Percentiles rank a stretch among this genome's conserved stretches.
These are phyloP conservation scores for Drosophila serrata DNA, from an alignment of 1,140 invertebrate genomes.

Conservation along the genomic window DNA sequence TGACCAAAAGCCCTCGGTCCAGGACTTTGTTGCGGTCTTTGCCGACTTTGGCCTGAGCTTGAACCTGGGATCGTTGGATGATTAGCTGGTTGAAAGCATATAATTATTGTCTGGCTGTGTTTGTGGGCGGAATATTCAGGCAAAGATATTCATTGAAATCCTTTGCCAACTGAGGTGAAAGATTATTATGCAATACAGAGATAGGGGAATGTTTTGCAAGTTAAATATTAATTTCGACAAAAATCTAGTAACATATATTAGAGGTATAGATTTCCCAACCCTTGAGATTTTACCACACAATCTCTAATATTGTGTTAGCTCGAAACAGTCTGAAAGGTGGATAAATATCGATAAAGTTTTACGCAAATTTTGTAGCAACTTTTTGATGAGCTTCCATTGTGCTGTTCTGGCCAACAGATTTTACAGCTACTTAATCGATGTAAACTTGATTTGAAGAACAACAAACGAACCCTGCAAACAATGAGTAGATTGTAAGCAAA, in stretches of 20 bases:
- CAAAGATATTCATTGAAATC: constrained; percentile 19
- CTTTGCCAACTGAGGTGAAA: constrained; percentile 7
- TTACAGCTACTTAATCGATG: constrained; percentile 74
- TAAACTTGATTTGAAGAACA: constrained; percentile 74
- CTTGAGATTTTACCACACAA: background rate
- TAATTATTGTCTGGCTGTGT: constrained; percentile 36
- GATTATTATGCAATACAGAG: constrained; percentile 1
- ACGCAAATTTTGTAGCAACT: constrained; percentile 6
- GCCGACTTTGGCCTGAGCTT: constrained; percentile 22
- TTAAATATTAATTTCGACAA: background rate
- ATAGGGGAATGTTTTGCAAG: background rate
- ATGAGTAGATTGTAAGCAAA: constrained; percentile 78
- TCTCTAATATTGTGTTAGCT: background rate
- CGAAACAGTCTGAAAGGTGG: background rate
- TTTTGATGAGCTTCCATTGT: constrained; percentile 11
- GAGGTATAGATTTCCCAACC: background rate
- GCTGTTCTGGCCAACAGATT: constrained; percentile 64
- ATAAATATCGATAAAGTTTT: background rate
- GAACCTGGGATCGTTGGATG: constrained; percentile 15
- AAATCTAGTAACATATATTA: background rate
- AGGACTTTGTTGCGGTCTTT: constrained; percentile 69
- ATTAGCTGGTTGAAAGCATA: constrained; percentile 36
- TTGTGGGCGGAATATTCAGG: constrained; percentile 4
- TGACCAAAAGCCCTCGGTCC: constrained; percentile 42
- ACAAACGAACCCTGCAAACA: constrained; percentile 53